These are phyloP conservation scores for Tachyglossus aculeatus DNA, from an alignment of 2,797 vertebrate genomes.

Conservation along the genomic window DNA sequence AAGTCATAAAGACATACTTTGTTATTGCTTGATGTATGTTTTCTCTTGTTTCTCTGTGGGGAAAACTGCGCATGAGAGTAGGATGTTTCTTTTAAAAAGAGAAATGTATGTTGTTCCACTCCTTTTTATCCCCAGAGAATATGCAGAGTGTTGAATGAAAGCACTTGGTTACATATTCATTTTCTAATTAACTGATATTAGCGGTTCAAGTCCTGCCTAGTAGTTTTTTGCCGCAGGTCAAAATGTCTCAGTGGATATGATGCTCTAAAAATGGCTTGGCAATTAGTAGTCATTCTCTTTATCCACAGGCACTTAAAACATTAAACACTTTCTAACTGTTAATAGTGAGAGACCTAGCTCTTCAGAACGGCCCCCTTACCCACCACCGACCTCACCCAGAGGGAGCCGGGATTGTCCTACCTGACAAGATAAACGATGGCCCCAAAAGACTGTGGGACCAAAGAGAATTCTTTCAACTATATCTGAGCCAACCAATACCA, in stretches of 20 bases:
- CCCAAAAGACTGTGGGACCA: neutral
- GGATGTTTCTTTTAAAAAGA: neutral
- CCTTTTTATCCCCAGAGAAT: neutral
- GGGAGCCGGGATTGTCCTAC: conserved; percentile 13
- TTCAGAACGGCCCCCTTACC: conserved; percentile 13
- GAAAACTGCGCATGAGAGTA: neutral
- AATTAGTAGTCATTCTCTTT: conserved; percentile 59
- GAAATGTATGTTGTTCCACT: neutral
- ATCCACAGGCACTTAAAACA: conserved; percentile 35
- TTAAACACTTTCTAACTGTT: conserved; percentile 50
- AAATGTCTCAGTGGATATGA: conserved; percentile 24
- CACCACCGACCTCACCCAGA: conserved; percentile 36
- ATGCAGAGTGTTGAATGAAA: conserved; percentile 5
- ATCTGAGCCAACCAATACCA: neutral
- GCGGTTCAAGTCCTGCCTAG: conserved; percentile 35
- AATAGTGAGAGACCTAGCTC: neutral
- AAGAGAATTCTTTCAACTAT: conserved; percentile 8
- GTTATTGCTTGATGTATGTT: neutral
- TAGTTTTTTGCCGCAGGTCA: conserved; percentile 35
- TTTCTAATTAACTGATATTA: conserved; percentile 56
- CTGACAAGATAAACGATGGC: conserved; percentile 22
- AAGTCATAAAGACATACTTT: neutral
- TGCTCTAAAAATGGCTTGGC: conserved; percentile 42
- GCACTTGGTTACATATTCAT: conserved; percentile 18
- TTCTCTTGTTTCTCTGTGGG: neutral